phyloP scores from a whole-genome alignment of 2,113 vertebrate genomes.

The Galbula dea region DNA sequence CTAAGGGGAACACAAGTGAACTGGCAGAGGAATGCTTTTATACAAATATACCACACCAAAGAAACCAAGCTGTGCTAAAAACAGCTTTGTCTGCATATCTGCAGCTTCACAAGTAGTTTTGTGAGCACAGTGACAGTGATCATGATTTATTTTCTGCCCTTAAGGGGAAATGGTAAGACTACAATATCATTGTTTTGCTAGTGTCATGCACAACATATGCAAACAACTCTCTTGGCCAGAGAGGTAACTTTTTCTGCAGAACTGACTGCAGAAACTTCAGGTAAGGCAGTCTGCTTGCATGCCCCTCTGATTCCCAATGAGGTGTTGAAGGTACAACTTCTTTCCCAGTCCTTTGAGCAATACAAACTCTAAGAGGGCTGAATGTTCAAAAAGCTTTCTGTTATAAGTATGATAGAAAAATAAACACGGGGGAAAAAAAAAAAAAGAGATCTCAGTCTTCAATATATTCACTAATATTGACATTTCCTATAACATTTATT shows the following conservation, averaged over 20 bases:
- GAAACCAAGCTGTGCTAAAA: background rate
- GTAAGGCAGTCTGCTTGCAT: background rate
- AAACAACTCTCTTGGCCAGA: background rate
- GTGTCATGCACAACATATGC: background rate
- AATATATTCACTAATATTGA: background rate
- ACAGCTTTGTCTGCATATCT: background rate
- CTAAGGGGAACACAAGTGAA: background rate
- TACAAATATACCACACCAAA: background rate
- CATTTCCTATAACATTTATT: background rate
- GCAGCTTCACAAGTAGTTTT: background rate
- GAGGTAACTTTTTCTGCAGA: background rate
- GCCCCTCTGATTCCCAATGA: background rate
- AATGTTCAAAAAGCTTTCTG: background rate
- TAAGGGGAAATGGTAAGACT: background rate
- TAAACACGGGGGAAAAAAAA: background rate
- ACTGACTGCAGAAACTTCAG: background rate
- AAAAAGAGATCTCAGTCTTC: background rate
- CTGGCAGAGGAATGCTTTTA: background rate
- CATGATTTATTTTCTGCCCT: background rate
- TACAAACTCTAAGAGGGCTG: too few relatives aligned
- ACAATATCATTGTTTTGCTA: accelerated
- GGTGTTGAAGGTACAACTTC: too few relatives aligned
- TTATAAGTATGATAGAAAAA: background rate
- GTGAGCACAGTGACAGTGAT: background rate
- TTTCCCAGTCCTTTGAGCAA: background rate